phyloP scores from a whole-genome alignment of 2,888 invertebrate genomes.

The Himalopsyche kuldschensis region DNA sequence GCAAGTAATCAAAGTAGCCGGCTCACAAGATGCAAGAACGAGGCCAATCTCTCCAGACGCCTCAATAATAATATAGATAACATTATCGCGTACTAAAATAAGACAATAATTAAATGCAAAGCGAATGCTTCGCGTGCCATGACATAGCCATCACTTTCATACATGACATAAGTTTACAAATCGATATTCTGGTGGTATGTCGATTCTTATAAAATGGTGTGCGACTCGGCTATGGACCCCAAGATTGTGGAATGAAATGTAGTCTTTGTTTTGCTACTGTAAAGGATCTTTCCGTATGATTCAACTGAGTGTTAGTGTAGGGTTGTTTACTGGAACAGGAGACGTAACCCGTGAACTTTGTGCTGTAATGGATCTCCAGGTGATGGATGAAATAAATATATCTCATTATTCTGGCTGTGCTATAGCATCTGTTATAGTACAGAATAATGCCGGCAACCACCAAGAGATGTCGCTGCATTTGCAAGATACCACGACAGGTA shows the following conservation, averaged over 20 bases:
- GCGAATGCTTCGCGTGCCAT: background rate
- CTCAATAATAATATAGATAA: background rate
- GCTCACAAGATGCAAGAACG: background rate
- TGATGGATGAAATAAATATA: conserved; percentile 35
- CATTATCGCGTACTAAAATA: background rate
- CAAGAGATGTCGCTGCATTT: conserved; percentile 24
- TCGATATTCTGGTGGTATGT: background rate
- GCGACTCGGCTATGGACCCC: background rate
- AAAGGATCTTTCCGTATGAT: background rate
- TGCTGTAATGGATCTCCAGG: conserved; percentile 45
- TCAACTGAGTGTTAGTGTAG: background rate
- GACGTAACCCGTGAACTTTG: conserved; percentile 15
- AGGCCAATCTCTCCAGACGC: background rate
- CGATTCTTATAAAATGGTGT: background rate
- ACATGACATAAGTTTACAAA: background rate
- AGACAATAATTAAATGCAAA: background rate
- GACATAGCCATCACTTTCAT: background rate
- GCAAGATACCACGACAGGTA: background rate
- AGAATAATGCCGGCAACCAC: conserved; percentile 43
- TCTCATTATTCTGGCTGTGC: conserved; percentile 39
- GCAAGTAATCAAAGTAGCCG: background rate
- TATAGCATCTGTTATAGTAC: conserved; percentile 46
- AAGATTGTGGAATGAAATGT: background rate
- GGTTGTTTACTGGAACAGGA: conserved; percentile 3
- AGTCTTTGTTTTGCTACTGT: background rate